Base-by-base conservation (phyloP, 1,140 invertebrate genomes). In the Papilio glaucus region DNA sequence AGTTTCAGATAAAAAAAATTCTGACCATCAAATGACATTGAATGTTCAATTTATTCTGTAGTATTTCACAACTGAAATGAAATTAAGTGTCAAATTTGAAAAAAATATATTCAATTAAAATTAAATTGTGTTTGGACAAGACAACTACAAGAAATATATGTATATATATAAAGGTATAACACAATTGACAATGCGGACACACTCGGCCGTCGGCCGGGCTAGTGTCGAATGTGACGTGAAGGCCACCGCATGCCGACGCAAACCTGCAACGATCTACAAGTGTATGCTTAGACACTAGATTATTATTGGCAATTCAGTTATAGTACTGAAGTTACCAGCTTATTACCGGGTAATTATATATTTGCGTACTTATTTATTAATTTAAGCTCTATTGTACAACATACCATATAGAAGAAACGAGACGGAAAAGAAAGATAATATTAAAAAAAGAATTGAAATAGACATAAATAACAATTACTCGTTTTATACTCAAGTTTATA, bases 131-230 rank as follows among this genome's bases (percentile, higher is more conserved):
- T 24, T 12, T 24, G 10, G 49, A 57, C 21, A 57, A 57, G 49
- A 24, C 21, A 10, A 13, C 39, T 26, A 57, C 9, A 26, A 2
- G 29, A 33, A 33, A 33, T 26, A 21, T 57, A 57, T 53, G 9
- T 4, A 33, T 26, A 21, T 57, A 57, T 53, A 21, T 4, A 21
- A 12, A 24, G 49, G 18, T 10, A 24, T 24, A 57, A 57, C 18
- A 57, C 24, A 57, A 57, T 57, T 24, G 49, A 57, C 49, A 57
- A 57, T 24, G 49, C 49, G 49, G 21, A 57, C 21, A 57, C 9
- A 57, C 24, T 24, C 49, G 21, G 12, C 18, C 18, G 7, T 24
- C 21, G 9, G 12, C 9, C 21, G 0, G 9, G 0, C 10, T 57
- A 57, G 21, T 57, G 12, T 57, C 49, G 49, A 57, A 57, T 21